phyloP scores from a whole-genome alignment of 2,888 invertebrate species.

The Caenorhabditis drosophilae region DNA sequence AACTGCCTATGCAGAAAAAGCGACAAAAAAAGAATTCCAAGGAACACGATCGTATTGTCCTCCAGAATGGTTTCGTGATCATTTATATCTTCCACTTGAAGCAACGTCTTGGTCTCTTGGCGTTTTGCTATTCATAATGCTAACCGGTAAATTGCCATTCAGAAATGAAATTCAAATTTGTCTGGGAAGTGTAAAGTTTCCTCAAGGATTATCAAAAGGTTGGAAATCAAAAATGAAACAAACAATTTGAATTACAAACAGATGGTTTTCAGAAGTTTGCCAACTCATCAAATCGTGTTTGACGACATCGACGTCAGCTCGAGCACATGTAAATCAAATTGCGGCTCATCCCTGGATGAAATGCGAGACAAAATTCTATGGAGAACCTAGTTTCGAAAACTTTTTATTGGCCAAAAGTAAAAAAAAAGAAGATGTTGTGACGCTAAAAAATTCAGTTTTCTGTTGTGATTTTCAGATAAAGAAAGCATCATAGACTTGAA shows the following conservation, averaged over 20 bases:
- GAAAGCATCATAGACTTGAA: too few species aligned
- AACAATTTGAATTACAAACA: too few species aligned
- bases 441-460: too few species aligned
- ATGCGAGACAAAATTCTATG: conserved; percentile 23
- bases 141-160: conserved; percentile 59
- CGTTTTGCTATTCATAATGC: conserved; percentile 61
- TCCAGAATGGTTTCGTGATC: conserved; percentile 64
- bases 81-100: conserved; percentile 61
- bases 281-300: conserved; percentile 51
- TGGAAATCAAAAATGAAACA: too few species aligned
- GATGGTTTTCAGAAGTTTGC: too few species aligned
- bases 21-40: conserved; percentile 62
- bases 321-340: conserved; percentile 39
- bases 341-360: conserved; percentile 46
- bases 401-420: conserved; percentile 36
- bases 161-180: conserved; percentile 64
- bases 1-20: conserved; percentile 56
- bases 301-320: conserved; percentile 42
- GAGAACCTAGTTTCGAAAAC: conserved; percentile 40
- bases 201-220: conserved; percentile 49
- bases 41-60: conserved; percentile 65
- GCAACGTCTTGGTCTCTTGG: conserved; percentile 89
- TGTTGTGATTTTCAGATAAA: too few species aligned
- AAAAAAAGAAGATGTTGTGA: too few species aligned
- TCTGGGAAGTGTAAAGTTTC: conserved; percentile 59